A percentile compares a stretch with the other conserved stretches of the same genome.
Evolutionary conservation across 2,888 invertebrate species (phyloP).

Genomic region (Scrobipalpa costella): DNA sequence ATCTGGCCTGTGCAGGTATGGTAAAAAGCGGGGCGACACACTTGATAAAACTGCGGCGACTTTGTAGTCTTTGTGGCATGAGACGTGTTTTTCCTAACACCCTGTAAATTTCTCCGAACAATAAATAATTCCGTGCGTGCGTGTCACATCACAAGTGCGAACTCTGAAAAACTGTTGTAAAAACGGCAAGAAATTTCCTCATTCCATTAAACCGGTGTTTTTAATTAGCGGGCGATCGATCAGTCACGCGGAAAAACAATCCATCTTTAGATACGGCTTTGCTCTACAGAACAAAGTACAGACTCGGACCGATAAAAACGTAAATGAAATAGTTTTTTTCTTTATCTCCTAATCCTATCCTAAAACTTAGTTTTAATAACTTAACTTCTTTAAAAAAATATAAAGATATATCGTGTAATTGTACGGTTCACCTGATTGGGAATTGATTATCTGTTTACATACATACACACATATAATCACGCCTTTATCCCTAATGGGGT

Average conservation of each 20-base stretch:
- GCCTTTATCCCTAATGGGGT: too few species aligned
- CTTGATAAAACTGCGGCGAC: too few species aligned
- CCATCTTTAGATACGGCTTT: background rate
- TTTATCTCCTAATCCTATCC: background rate
- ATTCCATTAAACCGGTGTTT: constrained; percentile 43
- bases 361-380: too few species aligned
- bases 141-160: constrained; percentile 1
- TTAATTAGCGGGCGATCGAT: constrained; percentile 42
- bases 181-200: constrained; percentile 30
- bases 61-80: too few species aligned
- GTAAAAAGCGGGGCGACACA: too few species aligned
- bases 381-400: too few species aligned
- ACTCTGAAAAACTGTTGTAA: constrained; percentile 12
- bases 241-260: constrained; percentile 36
- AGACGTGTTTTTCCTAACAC: background rate
- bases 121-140: constrained; percentile 17
- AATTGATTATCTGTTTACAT: too few species aligned
- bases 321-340: background rate
- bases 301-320: background rate
- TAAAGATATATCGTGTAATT: too few species aligned
- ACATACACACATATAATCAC: too few species aligned
- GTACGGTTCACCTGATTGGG: too few species aligned
- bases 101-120: background rate
- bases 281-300: background rate
- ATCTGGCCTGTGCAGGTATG: too few species aligned